Percentiles rank a stretch among this genome's conserved stretches.
Conservation (phyloP, 2,888 invertebrate genomes). For the Drosophila ustulata region DNA sequence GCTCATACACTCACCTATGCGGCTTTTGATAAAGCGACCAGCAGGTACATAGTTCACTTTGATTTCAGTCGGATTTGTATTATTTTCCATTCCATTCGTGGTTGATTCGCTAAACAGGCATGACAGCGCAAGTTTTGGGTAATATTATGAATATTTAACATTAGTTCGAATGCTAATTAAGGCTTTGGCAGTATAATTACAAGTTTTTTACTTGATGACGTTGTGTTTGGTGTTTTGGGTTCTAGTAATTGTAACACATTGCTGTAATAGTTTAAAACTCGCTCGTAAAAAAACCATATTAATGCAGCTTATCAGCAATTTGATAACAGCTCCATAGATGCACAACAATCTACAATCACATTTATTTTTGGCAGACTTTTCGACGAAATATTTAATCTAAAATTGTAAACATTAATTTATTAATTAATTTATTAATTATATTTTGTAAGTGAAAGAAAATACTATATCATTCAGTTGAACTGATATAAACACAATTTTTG, state of each 20-base stretch:
- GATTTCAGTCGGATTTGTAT: conserved; percentile 16
- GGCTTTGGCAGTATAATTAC: not conserved
- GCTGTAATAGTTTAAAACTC: not conserved
- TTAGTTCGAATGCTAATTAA: conserved; percentile 11
- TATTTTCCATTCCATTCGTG: not conserved
- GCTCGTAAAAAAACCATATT: not conserved
- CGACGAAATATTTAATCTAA: not conserved
- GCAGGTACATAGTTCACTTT: conserved; percentile 33
- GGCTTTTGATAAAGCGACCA: conserved; percentile 7
- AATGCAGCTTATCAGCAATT: conserved; percentile 29
- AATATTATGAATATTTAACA: not conserved
- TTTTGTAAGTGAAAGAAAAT: not conserved
- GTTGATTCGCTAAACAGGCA: conserved; percentile 33
- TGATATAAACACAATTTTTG: no score
- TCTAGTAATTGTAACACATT: not conserved
- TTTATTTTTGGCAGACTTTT: not conserved
- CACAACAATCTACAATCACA: not conserved
- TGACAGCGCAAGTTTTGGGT: conserved; percentile 27
- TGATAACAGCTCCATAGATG: conserved; percentile 20
- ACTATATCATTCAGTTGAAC: no score
- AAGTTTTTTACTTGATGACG: not conserved
- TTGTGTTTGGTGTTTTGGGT: not conserved
- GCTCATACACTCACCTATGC: not conserved
- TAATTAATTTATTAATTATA: not conserved
- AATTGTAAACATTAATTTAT: not conserved